These are phyloP conservation scores for Notothenia rossii DNA, from an alignment of 2,113 vertebrate genomes.

Conservation along the genomic window DNA sequence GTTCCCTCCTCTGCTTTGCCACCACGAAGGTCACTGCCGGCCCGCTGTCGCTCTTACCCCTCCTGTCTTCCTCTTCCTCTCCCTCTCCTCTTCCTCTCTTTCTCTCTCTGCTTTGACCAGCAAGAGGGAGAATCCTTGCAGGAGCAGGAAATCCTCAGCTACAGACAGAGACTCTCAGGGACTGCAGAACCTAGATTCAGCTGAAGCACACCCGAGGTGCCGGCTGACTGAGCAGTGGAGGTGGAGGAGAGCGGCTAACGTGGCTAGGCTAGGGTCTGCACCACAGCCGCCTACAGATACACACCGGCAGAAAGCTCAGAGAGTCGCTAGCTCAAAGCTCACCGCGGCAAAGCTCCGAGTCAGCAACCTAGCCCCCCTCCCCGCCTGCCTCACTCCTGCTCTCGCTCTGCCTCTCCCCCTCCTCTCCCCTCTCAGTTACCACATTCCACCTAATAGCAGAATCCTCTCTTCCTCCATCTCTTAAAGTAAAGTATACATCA, in stretches of 20 bases:
- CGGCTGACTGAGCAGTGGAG: conserved; percentile 57
- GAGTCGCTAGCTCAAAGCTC: conserved; percentile 75
- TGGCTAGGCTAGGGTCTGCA: conserved; percentile 65
- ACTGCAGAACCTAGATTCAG: conserved; percentile 37
- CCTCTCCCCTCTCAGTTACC: conserved; percentile 87
- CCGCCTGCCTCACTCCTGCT: conserved; percentile 33
- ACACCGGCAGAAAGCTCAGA: conserved; percentile 50
- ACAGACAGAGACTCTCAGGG: conserved; percentile 64
- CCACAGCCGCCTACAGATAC: conserved; percentile 53
- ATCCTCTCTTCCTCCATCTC: conserved; percentile 49
- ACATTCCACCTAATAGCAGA: conserved; percentile 89
- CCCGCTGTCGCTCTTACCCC: conserved; percentile 50
- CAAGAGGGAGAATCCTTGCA: conserved; percentile 74
- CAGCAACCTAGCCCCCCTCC: conserved; percentile 66
- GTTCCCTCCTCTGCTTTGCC: conserved; percentile 61
- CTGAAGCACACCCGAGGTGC: conserved; percentile 47
- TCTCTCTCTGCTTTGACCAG: conserved; percentile 50
- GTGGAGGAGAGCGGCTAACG: conserved; percentile 59
- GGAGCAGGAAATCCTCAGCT: conserved; percentile 81
- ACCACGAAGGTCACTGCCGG: conserved; percentile 75
- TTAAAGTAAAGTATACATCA: conserved; percentile 44
- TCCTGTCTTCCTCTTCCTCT: conserved; percentile 44
- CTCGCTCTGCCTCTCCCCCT: conserved; percentile 71
- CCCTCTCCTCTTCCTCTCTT: conserved; percentile 29
- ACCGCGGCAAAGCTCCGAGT: conserved; percentile 75